Evolutionary conservation across 2,888 invertebrate genomes (phyloP), one percentile per base, ranked within the genome.

Genomic region (Scrobipalpa atriplicella): DNA sequence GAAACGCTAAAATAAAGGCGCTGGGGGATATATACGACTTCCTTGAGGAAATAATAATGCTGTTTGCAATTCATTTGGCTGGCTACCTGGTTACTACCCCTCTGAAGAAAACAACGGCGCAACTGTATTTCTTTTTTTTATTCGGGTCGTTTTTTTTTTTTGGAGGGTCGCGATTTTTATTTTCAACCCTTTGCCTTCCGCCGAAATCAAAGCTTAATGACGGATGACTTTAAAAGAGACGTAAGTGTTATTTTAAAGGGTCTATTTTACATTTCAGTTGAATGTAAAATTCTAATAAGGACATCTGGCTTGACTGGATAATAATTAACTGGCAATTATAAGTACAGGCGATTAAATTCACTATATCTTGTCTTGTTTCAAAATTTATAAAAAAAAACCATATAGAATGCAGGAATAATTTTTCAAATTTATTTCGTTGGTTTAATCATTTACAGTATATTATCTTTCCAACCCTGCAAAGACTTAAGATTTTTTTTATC

Each of bases 51-150:
- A 93, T 93, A 93, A 93, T 93, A 93, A 93, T 91, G 89, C 92
- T 93, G 93, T 93, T 93, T 93, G 92, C 93, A 93, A 93, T 93
- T 93, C 93, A 93, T 93, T 93, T 93, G 90, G 80, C 84, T 77
- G 81, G 83, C 88, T 92, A 92, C 92, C 92, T 92, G 92, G 87
- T 85, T 85, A n/a, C 54, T 56, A 56, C 58, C 90, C 89, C 89
- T 79, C 85, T 86, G 85, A 82, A 81, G 82, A 72, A 90, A 91
- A 92, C 92, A 92, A 90, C 89, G 86, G 79, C 75, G 76, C 69
- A 77, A 76, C 75, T 78, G 81, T 79, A 82, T 85, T 87, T 82
- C 79, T 82, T 86, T 85, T 79, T 79, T 80, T 77, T 73, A 61
- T 79, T 81, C 79, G 76, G 78, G 75, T 73, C 79, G 83, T 83